Base-by-base conservation (phyloP, 2,888 invertebrate genomes). In the Theodoxus fluviatilis region DNA sequence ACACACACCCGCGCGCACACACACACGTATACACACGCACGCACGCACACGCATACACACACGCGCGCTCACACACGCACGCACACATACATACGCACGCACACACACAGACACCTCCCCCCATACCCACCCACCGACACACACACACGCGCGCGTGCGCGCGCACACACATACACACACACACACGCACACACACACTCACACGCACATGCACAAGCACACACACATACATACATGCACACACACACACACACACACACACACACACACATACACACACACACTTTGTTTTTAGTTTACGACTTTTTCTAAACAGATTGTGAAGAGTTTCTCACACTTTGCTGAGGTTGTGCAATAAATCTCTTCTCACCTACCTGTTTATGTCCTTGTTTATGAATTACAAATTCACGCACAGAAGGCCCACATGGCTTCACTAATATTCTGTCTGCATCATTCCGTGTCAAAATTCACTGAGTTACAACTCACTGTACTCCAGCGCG, bases 11-110 rank as follows among this genome's bases (percentile, higher is more conserved):
- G 33, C 12, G 12, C 57, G 3, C 4, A 28, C 6, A 9, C 6
- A 22, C 61, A 63, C 63, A 38, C 63, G 25, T 40, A 38, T 28
- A 40, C 63, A 63, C 63, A 7, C 63, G 40, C 63, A 63, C 63
- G 40, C 40, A 38, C 63, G 40, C 59, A 59, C 33, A 59, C 59
- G 37, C n/a, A 33, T 33, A 57, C 57, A 57, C 57, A 31, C 57
- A 57, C 57, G 33, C 31, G 33, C 57, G 33, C 25, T 31, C 28
- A 31, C 57, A 25, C 25, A 28, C 25, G 33, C 22, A 57, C 7
- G 7, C 22, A 15, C 12, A 57, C 18, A 52, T 52, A n/a, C 7
- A 9, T 7, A 7, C 9, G 43, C 7, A 43, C 18, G 18, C 9
- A 7, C 9, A 43, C 43, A 43, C 9, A 18, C 7, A 43, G 9